These are phyloP conservation scores for Cygnus olor DNA, from an alignment of 2,797 vertebrate genomes.

Conservation along the genomic window DNA sequence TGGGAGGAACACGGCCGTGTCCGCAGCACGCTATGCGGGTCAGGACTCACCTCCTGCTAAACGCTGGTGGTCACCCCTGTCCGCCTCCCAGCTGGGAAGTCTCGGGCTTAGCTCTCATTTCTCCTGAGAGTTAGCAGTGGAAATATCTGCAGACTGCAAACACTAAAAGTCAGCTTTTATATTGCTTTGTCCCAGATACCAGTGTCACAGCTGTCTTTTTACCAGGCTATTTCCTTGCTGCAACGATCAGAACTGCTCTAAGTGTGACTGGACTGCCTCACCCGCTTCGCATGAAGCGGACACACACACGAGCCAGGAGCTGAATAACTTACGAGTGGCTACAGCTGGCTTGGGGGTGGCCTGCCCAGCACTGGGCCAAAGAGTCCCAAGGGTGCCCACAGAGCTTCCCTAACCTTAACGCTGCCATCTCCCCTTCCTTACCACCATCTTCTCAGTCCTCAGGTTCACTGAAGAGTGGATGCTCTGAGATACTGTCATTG, in stretches of 20 bases:
- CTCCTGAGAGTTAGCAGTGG: not conserved
- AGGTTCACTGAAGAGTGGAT: not conserved
- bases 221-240: not conserved
- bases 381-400: not conserved
- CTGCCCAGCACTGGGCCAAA: not conserved
- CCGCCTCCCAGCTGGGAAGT: not conserved
- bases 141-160: not conserved
- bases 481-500: not conserved
- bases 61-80: not conserved
- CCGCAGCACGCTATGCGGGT: not conserved
- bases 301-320: fast-evolving
- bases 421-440: not conserved
- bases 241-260: not conserved
- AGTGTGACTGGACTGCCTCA: not conserved
- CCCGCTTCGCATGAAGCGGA: too few species aligned
- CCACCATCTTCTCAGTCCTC: not conserved
- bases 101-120: not conserved
- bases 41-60: not conserved
- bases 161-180: not conserved
- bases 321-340: not conserved
- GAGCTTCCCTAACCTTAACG: not conserved
- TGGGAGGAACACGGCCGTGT: not conserved
- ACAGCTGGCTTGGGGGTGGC: not conserved
- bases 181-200: not conserved
- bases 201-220: not conserved